A percentile compares a stretch with the other conserved stretches of the same genome.
These are phyloP conservation scores for Gallinago nigripennis DNA, from an alignment of 2,797 vertebrate species.

Conservation along the genomic window DNA sequence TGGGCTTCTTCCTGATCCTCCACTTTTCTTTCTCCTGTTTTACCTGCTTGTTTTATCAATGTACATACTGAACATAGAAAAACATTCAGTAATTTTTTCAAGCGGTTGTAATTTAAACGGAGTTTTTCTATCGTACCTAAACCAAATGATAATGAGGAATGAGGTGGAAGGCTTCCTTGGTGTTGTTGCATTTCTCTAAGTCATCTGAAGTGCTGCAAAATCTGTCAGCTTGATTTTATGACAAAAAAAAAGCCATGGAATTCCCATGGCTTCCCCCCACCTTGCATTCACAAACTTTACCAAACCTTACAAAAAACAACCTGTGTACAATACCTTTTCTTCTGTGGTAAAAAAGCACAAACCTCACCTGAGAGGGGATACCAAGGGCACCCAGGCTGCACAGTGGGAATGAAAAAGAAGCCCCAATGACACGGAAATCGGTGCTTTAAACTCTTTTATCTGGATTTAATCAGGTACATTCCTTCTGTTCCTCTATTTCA, in stretches of 20 bases:
- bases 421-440: not conserved
- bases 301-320: not conserved
- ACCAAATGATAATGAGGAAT: not conserved
- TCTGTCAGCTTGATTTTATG: not conserved
- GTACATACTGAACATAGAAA: not conserved
- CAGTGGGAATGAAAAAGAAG: rapidly evolving
- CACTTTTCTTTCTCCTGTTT: not conserved
- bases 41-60: not conserved
- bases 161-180: not conserved
- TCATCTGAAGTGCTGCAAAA: not conserved
- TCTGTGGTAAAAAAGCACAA: not conserved
- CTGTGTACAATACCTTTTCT: not conserved
- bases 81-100: not conserved
- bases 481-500: not conserved
- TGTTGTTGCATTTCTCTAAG: not conserved
- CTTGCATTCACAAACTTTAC: rapidly evolving
- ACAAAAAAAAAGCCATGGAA: not conserved
- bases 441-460: not conserved
- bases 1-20: not conserved
- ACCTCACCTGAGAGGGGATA: not conserved
- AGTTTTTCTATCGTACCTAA: rapidly evolving
- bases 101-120: not conserved
- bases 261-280: not conserved
- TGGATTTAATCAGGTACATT: not conserved
- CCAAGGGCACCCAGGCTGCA: not conserved